These are phyloP conservation scores for Yponomeuta plumbellus DNA, from an alignment of 2,888 invertebrate species.

Conservation along the genomic window DNA sequence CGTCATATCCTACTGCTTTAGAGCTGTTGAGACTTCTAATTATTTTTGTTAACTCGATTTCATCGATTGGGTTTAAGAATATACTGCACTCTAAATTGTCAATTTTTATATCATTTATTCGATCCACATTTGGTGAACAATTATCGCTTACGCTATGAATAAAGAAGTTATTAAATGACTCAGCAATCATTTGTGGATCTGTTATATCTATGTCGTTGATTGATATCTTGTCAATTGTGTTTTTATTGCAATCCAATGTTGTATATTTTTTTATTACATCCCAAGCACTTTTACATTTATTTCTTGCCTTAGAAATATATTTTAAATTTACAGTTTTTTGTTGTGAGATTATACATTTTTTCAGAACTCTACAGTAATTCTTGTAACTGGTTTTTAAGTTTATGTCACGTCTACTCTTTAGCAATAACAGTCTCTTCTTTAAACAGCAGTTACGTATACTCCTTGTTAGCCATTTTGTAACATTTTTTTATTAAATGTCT, in stretches of 20 bases:
- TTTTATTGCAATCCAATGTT: not conserved
- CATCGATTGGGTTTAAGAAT: conserved; percentile 1
- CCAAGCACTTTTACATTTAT: conserved; percentile 7
- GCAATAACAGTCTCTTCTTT: not conserved
- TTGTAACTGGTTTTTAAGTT: not conserved
- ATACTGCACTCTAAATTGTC: conserved; percentile 3
- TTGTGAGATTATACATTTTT: not conserved
- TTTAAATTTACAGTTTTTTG: conserved; percentile 4
- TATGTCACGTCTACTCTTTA: not conserved
- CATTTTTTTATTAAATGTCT: too few species aligned
- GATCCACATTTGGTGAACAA: not conserved
- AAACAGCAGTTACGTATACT: too few species aligned
- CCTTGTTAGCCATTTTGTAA: too few species aligned
- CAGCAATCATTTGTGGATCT: not conserved
- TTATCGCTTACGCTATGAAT: not conserved
- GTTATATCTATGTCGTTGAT: not conserved
- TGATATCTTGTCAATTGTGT: conserved; percentile 8
- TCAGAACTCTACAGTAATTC: not conserved
- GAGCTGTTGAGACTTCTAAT: too few species aligned
- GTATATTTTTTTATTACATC: conserved; percentile 9
- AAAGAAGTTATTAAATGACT: conserved; percentile 6
- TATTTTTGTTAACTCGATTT: not conserved
- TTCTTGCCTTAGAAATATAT: conserved; percentile 3
- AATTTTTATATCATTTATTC: not conserved
- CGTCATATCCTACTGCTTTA: too few species aligned